A percentile compares a stretch with the other conserved stretches of the same genome.
phyloP scores from a whole-genome alignment of 2,888 invertebrate genomes.

The Melanophora roralis region DNA sequence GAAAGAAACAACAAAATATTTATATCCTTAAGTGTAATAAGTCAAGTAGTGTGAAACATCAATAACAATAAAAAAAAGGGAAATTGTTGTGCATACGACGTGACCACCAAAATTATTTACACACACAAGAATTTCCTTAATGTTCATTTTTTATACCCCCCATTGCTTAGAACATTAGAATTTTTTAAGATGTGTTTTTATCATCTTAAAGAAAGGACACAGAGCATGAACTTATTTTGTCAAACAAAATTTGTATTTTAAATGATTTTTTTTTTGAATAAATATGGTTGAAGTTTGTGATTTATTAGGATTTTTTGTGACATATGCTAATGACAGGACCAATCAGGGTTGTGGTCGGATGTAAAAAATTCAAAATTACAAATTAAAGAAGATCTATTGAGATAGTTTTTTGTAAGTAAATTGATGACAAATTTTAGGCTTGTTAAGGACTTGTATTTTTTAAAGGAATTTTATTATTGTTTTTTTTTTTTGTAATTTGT shows the following conservation, averaged over 20 bases:
- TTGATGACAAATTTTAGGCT: neutral
- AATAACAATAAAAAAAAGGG: neutral
- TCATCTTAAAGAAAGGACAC: neutral
- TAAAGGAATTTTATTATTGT: too few species aligned
- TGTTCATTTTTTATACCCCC: neutral
- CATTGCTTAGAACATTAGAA: neutral
- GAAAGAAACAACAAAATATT: neutral
- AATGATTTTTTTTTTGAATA: too few species aligned
- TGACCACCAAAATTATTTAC: constrained; percentile 13
- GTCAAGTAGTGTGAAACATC: constrained; percentile 18
- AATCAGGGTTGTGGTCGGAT: neutral
- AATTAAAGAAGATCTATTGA: neutral
- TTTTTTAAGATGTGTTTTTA: constrained; percentile 4
- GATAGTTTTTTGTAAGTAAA: neutral
- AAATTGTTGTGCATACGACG: constrained; percentile 6
- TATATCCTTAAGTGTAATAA: constrained; percentile 29
- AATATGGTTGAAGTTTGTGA: too few species aligned
- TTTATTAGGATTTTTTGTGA: neutral
- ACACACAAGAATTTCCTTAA: neutral
- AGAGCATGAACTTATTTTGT: neutral
- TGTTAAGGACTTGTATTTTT: neutral
- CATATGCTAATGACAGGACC: neutral
- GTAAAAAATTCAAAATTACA: neutral
- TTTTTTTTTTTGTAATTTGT: too few species aligned
- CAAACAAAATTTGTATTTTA: neutral